A percentile compares a stretch with the other conserved stretches of the same genome.
Evolutionary conservation across 2,797 vertebrate species (phyloP).

Genomic region (Phoxinus dragarum): DNA sequence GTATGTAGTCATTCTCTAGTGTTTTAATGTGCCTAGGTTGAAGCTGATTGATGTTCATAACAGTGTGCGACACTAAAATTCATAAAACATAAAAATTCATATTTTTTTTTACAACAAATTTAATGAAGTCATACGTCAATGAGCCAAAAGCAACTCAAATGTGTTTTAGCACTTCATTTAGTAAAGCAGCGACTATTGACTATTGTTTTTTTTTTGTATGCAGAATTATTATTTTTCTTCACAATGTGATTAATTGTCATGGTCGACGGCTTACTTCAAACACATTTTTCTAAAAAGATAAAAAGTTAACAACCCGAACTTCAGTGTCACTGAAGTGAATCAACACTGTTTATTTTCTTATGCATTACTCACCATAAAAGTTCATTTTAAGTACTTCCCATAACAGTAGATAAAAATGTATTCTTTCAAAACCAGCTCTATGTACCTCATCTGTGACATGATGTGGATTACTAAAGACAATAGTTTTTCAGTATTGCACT

Average conservation of each 20-base stretch:
- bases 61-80: slow-evolving; percentile 11
- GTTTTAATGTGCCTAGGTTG: slow-evolving; percentile 2
- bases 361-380: not conserved
- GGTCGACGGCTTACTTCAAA: not conserved
- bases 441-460: not conserved
- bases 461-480: not conserved
- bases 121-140: slow-evolving; percentile 2
- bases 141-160: slow-evolving; percentile 5
- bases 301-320: not conserved
- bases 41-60: slow-evolving; percentile 3
- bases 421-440: not conserved
- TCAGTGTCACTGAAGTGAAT: not conserved
- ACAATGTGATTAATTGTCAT: not conserved
- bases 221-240: not conserved
- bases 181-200: not conserved
- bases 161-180: not conserved
- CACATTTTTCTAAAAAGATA: not conserved
- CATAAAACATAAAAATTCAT: not conserved
- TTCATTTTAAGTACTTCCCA: not conserved
- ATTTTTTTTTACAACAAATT: slow-evolving; percentile 9
- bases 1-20: not conserved
- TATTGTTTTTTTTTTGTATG: not conserved
- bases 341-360: not conserved
- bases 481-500: not conserved
- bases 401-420: not conserved